Evolutionary conservation across 1,140 invertebrate species (phyloP), one percentile per base, ranked within the genome.

Genomic region (Drosophila auraria): DNA sequence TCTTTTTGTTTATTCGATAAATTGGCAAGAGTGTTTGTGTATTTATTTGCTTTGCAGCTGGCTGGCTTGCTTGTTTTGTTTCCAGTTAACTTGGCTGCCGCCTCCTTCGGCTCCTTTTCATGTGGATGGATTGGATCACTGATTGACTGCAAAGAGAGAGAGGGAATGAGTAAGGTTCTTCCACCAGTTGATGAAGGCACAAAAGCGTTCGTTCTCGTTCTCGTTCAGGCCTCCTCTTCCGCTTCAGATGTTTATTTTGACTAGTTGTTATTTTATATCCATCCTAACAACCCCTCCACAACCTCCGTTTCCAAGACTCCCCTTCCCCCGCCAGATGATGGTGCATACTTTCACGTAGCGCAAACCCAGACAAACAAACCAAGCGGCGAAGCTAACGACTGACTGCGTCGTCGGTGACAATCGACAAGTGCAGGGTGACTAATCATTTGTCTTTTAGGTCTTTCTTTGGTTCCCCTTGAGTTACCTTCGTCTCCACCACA

Each of bases 1-100:
- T 79, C 56, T 77, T 61, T 49, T 82, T 86, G 84, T 84, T 87
- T 78, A 83, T 89, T 87, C 84, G 72, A 89, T 83, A 89, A 70
- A 86, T 78, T 87, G 83, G 83, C 84, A 87, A 89, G 77, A 89
- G 56, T 58, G 51, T 53, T 27, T 17, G 15, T 60, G 8, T 72
- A 49, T 45, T 53, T 53, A 40, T 63, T 75, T 56, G 47, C 47
- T 72, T 73, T 25, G 40, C 42, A 20, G 33, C 51, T 70, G 51
- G 49, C 40, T 61, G 47, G 12, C 54, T 40, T 25, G 54, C 54
- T 56, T 56, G 40, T 56, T 73, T 58, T 72, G 27, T 44, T 73
- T 73, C 38, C 45, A 73, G 66, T 53, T 51, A 72, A 59, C 47
- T 73, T 38, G 65, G n/a, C 20, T 60, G 27, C 63, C 38, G 23